Percentiles rank a stretch among this genome's conserved stretches.
Conservation (phyloP, 2,797 vertebrate genomes). For the Lithobates sylvaticus region DNA sequence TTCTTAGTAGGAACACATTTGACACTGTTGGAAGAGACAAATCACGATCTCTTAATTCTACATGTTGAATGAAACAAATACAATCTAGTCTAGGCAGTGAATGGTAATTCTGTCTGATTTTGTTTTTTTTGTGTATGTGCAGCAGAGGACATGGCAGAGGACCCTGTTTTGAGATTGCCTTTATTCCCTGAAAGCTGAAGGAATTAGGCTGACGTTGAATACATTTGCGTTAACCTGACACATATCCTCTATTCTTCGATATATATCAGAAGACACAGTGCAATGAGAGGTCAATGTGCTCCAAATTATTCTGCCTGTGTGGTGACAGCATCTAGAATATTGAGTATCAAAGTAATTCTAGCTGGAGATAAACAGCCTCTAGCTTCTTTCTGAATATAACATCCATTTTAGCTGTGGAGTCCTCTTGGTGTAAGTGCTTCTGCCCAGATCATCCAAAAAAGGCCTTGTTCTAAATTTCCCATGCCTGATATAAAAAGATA, state of each 20-base stretch:
- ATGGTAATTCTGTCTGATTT: slow-evolving; percentile 39
- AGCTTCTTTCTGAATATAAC: slow-evolving; percentile 28
- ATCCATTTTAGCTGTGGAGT: slow-evolving; percentile 29
- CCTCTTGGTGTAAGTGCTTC: slow-evolving; percentile 8
- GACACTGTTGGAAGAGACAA: slow-evolving; percentile 52
- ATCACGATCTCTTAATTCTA: slow-evolving; percentile 55
- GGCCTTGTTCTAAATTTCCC: slow-evolving; percentile 19
- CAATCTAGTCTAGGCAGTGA: slow-evolving; percentile 44
- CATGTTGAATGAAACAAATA: slow-evolving; percentile 51
- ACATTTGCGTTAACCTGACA: slow-evolving; percentile 51
- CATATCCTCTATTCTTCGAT: slow-evolving; percentile 40
- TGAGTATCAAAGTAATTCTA: neutral
- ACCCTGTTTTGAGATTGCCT: slow-evolving; percentile 22
- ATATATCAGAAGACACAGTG: slow-evolving; percentile 42
- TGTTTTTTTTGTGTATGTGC: slow-evolving; percentile 22
- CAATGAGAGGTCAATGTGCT: slow-evolving; percentile 48
- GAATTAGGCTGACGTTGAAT: slow-evolving; percentile 49
- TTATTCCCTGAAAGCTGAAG: slow-evolving; percentile 38
- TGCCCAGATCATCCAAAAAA: slow-evolving; percentile 19
- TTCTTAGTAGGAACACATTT: slow-evolving; percentile 45
- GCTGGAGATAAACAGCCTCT: slow-evolving; percentile 25
- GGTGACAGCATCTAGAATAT: slow-evolving; percentile 26
- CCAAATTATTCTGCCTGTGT: slow-evolving; percentile 32
- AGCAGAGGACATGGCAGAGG: slow-evolving; percentile 33
- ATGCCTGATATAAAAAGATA: slow-evolving; percentile 13